These are phyloP conservation scores for Molothrus ater DNA, from an alignment of 2,797 vertebrate genomes.

Conservation along the genomic window DNA sequence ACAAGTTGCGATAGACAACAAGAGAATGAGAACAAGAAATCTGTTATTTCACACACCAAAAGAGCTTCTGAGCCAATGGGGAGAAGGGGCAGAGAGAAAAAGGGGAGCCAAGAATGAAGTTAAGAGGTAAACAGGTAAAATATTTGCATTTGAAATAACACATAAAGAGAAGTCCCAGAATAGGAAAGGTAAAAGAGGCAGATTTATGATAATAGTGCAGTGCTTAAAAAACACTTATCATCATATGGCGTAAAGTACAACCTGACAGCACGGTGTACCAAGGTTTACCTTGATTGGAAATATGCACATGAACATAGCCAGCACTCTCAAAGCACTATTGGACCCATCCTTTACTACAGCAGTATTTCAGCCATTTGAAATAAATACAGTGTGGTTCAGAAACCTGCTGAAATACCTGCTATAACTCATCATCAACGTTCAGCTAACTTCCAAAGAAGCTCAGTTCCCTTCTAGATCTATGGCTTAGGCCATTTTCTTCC, in stretches of 20 bases:
- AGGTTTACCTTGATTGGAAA: background rate
- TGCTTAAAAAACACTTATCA: background rate
- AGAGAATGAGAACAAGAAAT: conserved; percentile 67
- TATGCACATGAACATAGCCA: conserved; percentile 51
- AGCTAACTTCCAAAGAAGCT: conserved; percentile 15
- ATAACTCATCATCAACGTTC: background rate
- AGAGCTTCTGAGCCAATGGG: background rate
- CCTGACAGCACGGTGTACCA: background rate
- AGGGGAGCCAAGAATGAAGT: background rate
- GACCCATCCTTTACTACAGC: background rate
- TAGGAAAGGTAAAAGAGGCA: background rate
- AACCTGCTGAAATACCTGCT: background rate
- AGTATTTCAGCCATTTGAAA: background rate
- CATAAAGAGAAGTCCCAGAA: background rate
- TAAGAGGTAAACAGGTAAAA: background rate
- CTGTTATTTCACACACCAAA: conserved; percentile 50
- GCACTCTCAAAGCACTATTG: background rate
- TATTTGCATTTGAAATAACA: background rate
- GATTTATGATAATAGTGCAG: background rate
- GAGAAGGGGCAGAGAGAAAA: background rate
- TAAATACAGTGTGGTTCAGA: background rate
- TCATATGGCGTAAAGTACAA: conserved; percentile 16
- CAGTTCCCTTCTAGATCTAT: background rate
- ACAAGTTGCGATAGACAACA: conserved; percentile 53
- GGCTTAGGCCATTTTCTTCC: background rate